Base-by-base conservation (phyloP, 1,140 invertebrate genomes). In the Archivesica marissinica region DNA sequence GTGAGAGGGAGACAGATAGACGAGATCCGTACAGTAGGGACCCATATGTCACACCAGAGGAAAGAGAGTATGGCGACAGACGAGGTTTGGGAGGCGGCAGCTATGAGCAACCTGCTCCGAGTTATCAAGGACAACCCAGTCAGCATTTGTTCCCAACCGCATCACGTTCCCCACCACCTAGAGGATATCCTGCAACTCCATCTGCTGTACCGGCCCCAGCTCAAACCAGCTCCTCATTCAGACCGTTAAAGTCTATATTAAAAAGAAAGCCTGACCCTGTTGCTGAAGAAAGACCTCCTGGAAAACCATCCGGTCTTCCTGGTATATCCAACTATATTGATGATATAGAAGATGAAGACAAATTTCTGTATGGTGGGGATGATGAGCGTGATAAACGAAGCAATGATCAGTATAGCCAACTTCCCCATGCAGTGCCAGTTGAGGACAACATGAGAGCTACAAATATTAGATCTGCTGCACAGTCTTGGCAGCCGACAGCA, bases 341-440 rank as follows among this genome's bases (percentile, higher is more conserved):
- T 78, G 74, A 77, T 83, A 88, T 90, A 52, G 92, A 93, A 41
- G 92, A 93, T 88, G 92, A 92, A 86, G 92, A 93, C 41, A 88
- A 76, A 23, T 91, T 91, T 85, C 85, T 92, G 17, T 92, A 93
- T 90, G 90, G 92, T 35, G 89, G 88, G 23, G 78, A 85, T 59
- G 72, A 59, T 23, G 56, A 68, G 52, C 33, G 87, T 30, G 54
- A 38, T 20, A 80, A 47, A 52, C 15, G 4, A 25, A 25, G n/a
- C 38, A 35, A 20, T 64, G 59, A 35, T 59, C 28, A 30, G 13
- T 20, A 86, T 70, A 38, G 35, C 38, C 39, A 44, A 50, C 56
- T n/a, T 17, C 30, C 54, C 13, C 25, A 39, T 50, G 35, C 20
- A 38, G 50, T 44, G n/a, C 38, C 25, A 11, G 38, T 39, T 61